These are phyloP conservation scores for Sparus aurata DNA, from an alignment of 2,797 vertebrate species.

Conservation along the genomic window DNA sequence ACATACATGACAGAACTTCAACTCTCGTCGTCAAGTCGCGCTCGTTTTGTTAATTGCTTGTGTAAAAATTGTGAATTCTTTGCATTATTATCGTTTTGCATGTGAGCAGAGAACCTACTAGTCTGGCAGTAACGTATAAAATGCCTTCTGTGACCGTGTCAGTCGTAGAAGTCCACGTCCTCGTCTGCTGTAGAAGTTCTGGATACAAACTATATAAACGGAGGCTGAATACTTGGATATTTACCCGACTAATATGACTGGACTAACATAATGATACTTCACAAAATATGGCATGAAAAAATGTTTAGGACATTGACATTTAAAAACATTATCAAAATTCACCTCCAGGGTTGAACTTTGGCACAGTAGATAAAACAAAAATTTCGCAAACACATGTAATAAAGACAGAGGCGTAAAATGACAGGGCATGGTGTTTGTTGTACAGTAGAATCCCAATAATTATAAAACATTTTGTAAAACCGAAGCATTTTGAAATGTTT, in stretches of 20 bases:
- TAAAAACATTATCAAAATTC: constrained; percentile 74
- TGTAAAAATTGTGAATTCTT: constrained; percentile 22
- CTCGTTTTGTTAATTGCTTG: constrained; percentile 26
- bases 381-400: constrained; percentile 12
- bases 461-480: constrained; percentile 59
- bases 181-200: constrained; percentile 45
- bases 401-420: constrained; percentile 39
- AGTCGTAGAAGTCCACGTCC: not conserved
- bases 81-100: constrained; percentile 28
- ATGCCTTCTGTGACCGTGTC: constrained; percentile 13
- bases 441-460: constrained; percentile 42
- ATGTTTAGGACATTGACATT: constrained; percentile 36
- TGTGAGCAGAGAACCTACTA: constrained; percentile 35
- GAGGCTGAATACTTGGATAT: constrained; percentile 28
- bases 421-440: constrained; percentile 20
- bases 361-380: constrained; percentile 71
- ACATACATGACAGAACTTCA: constrained; percentile 14
- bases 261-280: constrained; percentile 46
- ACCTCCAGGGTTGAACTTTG: constrained; percentile 79
- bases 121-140: constrained; percentile 45
- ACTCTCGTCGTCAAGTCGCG: not conserved
- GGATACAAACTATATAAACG: constrained; percentile 52
- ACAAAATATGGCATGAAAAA: constrained; percentile 37
- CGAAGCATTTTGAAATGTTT: constrained; percentile 53
- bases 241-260: constrained; percentile 40